These are phyloP conservation scores for Melikaiella ostensackeni DNA, from an alignment of 2,888 invertebrate genomes.

Conservation along the genomic window DNA sequence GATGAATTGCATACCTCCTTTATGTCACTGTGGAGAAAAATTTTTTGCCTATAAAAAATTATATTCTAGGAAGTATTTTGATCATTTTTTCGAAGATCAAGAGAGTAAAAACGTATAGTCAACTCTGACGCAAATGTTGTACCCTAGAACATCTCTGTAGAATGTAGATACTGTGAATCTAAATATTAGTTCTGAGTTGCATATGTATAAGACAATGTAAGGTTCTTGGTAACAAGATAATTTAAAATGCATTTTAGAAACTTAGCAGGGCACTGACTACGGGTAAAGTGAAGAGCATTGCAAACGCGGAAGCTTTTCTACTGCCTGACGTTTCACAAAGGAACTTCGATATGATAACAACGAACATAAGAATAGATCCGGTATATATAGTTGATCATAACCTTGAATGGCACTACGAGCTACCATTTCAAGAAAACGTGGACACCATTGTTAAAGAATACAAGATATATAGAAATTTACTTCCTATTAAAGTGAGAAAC, in stretches of 20 bases:
- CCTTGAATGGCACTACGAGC: slow-evolving; percentile 79
- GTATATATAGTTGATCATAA: slow-evolving; percentile 78
- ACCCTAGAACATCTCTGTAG: not conserved
- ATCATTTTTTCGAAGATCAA: too few relatives aligned
- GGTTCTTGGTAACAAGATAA: not conserved
- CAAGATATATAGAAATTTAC: slow-evolving; percentile 79
- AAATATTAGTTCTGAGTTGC: not conserved
- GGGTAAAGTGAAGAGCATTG: slow-evolving; percentile 80
- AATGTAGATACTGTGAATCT: not conserved
- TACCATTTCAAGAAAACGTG: slow-evolving; percentile 78
- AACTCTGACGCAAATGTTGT: not conserved
- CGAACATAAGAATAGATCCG: slow-evolving; percentile 82
- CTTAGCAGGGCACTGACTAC: slow-evolving; percentile 79
- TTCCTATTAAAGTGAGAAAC: slow-evolving; percentile 78
- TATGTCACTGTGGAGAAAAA: too few relatives aligned
- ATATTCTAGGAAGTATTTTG: too few relatives aligned
- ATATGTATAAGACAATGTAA: not conserved
- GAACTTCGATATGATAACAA: slow-evolving; percentile 79
- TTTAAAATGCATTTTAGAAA: slow-evolving; percentile 50
- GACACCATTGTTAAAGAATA: slow-evolving; percentile 74
- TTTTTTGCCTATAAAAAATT: too few relatives aligned
- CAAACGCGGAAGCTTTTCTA: slow-evolving; percentile 80
- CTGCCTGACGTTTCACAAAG: slow-evolving; percentile 80
- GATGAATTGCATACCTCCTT: not conserved
- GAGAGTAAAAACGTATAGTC: too few relatives aligned